Conservation (phyloP, 2,888 invertebrate species). For the Mesorhabditis sp. region DNA sequence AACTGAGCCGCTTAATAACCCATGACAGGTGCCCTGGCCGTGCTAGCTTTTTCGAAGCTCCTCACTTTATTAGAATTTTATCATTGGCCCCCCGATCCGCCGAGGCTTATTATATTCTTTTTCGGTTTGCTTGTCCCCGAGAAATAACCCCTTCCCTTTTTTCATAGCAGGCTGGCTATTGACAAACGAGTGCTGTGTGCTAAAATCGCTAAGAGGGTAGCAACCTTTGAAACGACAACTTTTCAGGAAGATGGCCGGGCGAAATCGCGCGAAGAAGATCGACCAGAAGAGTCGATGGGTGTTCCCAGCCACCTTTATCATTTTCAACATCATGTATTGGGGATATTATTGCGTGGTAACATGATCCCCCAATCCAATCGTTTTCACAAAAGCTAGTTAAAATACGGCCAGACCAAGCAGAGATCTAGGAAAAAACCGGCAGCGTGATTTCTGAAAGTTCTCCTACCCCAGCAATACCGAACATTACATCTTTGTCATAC, state of each 20-base stretch:
- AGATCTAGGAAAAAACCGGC: background rate
- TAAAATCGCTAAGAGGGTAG: no score
- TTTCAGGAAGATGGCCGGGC: constrained; percentile 49
- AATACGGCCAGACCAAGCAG: no score
- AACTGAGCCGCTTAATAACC: constrained; percentile 2
- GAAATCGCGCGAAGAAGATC: constrained; percentile 54
- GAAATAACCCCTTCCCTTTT: no score
- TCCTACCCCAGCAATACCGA: background rate
- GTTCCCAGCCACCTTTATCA: constrained; percentile 51
- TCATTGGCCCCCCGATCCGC: no score
- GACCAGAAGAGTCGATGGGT: constrained; percentile 54
- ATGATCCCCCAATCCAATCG: background rate
- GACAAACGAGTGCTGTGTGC: no score
- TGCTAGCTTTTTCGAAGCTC: no score
- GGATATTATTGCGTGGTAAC: constrained; percentile 43
- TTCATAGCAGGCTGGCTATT: no score
- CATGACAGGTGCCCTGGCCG: constrained; percentile 4
- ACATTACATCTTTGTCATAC: background rate
- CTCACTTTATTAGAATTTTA: no score
- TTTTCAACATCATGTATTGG: constrained; percentile 57
- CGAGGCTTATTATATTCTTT: no score
- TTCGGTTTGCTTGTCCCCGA: no score
- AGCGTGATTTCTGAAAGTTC: background rate
- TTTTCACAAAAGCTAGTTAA: background rate
- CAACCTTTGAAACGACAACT: background rate